Conservation (phyloP, 1,140 invertebrate species). For the Paralvinella palmiformis region DNA sequence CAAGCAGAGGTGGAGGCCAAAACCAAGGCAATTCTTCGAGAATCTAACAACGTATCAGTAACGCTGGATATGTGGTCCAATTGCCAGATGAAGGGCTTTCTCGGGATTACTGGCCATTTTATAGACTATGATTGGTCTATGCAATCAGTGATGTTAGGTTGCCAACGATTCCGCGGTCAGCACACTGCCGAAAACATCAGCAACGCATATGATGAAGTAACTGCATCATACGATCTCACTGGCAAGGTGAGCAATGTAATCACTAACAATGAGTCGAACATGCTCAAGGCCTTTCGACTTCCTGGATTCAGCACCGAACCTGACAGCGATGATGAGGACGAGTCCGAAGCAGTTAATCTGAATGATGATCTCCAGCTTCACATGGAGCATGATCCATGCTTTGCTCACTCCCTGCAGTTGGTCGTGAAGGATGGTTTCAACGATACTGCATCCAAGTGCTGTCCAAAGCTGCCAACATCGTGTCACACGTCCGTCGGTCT, state of each 20-base stretch:
- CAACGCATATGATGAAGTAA: background rate
- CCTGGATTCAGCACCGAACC: background rate
- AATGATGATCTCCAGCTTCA: background rate
- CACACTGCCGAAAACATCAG: slow-evolving; percentile 4
- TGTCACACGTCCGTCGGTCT: too few relatives aligned
- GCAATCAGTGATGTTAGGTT: background rate
- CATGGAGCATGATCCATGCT: background rate
- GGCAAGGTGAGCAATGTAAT: background rate
- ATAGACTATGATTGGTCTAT: too few relatives aligned
- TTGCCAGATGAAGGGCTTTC: too few relatives aligned
- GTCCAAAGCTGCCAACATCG: too few relatives aligned
- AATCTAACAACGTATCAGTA: too few relatives aligned
- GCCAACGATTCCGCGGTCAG: background rate
- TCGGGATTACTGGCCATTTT: too few relatives aligned
- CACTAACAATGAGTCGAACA: background rate
- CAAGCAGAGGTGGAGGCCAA: too few relatives aligned
- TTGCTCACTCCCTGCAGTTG: background rate
- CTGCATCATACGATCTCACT: background rate
- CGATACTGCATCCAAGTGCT: too few relatives aligned
- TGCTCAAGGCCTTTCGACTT: too few relatives aligned
- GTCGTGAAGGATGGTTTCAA: background rate
- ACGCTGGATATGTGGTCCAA: too few relatives aligned
- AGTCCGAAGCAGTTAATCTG: background rate
- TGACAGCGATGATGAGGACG: background rate
- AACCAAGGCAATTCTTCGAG: too few relatives aligned